phyloP scores from a whole-genome alignment of 1,140 invertebrate species.

The Scaptomyza pallida region DNA sequence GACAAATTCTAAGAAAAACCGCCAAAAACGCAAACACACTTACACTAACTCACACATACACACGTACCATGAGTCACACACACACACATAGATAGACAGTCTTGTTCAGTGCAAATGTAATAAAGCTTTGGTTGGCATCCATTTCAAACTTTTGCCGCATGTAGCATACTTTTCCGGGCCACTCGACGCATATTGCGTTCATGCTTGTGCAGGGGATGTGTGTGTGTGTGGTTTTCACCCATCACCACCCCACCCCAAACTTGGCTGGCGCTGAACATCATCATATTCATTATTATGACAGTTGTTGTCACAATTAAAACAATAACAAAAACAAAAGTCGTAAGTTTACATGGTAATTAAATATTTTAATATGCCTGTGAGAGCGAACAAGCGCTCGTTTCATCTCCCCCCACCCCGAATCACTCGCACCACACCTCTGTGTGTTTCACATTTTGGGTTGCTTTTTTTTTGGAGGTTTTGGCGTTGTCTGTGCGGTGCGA shows the following conservation, averaged over 20 bases:
- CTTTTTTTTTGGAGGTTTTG: constrained; percentile 47
- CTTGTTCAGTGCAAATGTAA: constrained; percentile 62
- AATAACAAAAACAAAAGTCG: constrained; percentile 82
- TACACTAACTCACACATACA: constrained; percentile 23
- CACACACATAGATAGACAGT: constrained; percentile 15
- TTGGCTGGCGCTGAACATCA: constrained; percentile 66
- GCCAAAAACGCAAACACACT: constrained; percentile 47
- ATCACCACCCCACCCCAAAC: neutral
- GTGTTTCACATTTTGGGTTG: constrained; percentile 52
- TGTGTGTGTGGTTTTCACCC: neutral
- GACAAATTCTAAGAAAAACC: constrained; percentile 78
- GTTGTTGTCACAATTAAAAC: constrained; percentile 82
- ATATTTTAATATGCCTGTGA: constrained; percentile 80
- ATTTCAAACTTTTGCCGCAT: constrained; percentile 40
- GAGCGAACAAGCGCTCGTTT: constrained; percentile 30
- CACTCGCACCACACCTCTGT: constrained; percentile 13
- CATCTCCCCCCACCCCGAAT: neutral
- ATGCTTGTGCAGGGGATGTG: constrained; percentile 26
- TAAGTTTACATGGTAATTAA: constrained; percentile 83
- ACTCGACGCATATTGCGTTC: constrained; percentile 34
- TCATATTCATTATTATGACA: constrained; percentile 82
- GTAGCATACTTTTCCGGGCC: constrained; percentile 43
- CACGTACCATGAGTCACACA: constrained; percentile 56
- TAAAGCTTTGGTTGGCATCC: constrained; percentile 68
- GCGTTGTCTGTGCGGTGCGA: constrained; percentile 44